These are phyloP conservation scores for Lutjanus campechanus DNA, from an alignment of 2,797 vertebrate genomes.

Conservation along the genomic window DNA sequence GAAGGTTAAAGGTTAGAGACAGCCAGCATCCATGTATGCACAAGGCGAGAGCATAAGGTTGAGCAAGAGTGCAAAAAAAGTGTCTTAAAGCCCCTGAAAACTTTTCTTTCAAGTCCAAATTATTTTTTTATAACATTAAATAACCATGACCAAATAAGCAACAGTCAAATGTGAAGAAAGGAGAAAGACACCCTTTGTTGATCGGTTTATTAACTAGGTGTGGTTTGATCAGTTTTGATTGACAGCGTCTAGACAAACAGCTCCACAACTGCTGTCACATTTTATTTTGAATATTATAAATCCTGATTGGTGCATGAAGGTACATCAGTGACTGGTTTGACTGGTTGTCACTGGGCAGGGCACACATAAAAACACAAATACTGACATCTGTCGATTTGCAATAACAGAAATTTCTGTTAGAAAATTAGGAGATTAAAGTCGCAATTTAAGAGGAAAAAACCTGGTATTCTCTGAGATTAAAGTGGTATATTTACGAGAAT, in stretches of 20 bases:
- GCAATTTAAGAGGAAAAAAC: too few species aligned
- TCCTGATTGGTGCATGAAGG: too few species aligned
- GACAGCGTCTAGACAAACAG: neutral
- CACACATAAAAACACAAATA: neutral
- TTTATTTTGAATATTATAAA: neutral
- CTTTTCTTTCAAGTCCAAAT: too few species aligned
- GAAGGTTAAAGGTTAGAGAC: constrained; percentile 11
- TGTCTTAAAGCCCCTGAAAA: too few species aligned
- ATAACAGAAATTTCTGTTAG: neutral
- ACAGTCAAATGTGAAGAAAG: neutral
- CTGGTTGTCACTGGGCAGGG: neutral
- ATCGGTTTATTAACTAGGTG: neutral
- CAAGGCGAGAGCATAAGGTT: neutral
- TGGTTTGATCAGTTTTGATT: neutral
- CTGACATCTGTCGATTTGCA: neutral
- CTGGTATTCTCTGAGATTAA: too few species aligned
- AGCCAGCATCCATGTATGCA: neutral
- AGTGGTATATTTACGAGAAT: too few species aligned
- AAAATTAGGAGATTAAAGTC: too few species aligned
- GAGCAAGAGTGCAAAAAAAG: neutral
- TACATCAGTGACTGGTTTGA: neutral
- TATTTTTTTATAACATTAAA: too few species aligned
- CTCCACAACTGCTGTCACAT: neutral
- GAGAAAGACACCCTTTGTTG: neutral
- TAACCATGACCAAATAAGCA: neutral